Conservation (phyloP, 2,888 invertebrate genomes). For the Chorisops tibialis region DNA sequence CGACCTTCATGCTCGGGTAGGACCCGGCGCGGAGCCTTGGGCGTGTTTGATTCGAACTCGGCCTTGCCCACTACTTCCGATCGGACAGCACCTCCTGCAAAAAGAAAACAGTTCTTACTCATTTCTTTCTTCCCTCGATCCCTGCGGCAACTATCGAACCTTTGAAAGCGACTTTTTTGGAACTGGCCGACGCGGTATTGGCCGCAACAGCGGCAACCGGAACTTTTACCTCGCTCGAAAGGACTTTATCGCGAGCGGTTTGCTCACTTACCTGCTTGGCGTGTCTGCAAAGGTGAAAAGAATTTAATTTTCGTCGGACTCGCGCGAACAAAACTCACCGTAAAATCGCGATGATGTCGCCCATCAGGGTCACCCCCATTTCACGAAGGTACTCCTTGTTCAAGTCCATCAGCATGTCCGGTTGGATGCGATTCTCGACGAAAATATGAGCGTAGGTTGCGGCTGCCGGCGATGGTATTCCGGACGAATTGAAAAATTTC, state of each 20-base stretch:
- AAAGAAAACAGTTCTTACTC: neutral
- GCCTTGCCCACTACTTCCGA: neutral
- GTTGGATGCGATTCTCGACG: slow-evolving; percentile 80
- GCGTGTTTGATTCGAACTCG: slow-evolving; percentile 29
- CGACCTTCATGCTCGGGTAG: slow-evolving; percentile 57
- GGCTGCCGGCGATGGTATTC: slow-evolving; percentile 71
- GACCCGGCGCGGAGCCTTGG: slow-evolving; percentile 45
- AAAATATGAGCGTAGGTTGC: slow-evolving; percentile 84
- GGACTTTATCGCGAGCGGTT: slow-evolving; percentile 58
- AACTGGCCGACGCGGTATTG: slow-evolving; percentile 33
- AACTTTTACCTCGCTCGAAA: slow-evolving; percentile 51
- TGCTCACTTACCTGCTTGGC: slow-evolving; percentile 61
- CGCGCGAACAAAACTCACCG: slow-evolving; percentile 51
- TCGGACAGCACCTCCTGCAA: neutral
- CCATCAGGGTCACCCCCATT: slow-evolving; percentile 80
- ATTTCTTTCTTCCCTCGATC: neutral
- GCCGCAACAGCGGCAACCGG: slow-evolving; percentile 57
- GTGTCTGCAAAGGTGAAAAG: slow-evolving; percentile 51
- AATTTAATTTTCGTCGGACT: neutral
- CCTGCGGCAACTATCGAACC: too few relatives aligned
- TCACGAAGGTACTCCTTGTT: slow-evolving; percentile 83
- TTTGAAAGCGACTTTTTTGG: slow-evolving; percentile 3
- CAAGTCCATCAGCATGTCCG: slow-evolving; percentile 80
- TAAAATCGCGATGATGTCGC: slow-evolving; percentile 67
- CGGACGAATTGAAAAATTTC: slow-evolving; percentile 80